Conservation (phyloP, 2,113 vertebrate genomes). For the Cyanoramphus novaezelandiae region DNA sequence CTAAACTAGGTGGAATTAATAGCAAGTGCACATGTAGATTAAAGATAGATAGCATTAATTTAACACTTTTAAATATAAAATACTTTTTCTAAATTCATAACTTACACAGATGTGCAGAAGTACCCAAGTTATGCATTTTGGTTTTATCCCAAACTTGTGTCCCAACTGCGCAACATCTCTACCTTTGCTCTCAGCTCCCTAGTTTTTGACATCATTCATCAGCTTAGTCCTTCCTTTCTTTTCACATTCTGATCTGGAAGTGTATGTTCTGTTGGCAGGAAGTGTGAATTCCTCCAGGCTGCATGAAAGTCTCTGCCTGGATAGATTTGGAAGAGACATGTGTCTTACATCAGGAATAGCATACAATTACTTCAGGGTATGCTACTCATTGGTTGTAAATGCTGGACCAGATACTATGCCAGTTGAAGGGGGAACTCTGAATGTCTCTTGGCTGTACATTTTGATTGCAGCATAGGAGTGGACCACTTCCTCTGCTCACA, state of each 20-base stretch:
- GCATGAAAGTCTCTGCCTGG: not conserved
- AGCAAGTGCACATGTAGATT: not conserved
- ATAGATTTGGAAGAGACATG: not conserved
- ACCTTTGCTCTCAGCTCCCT: not conserved
- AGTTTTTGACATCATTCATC: not conserved
- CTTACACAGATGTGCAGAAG: not conserved
- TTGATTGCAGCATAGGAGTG: not conserved
- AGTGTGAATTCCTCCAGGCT: not conserved
- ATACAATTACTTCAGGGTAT: not conserved
- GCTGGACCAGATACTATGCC: not conserved
- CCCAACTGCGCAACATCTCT: not conserved
- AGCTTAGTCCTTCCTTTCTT: not conserved
- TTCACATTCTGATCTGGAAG: slow-evolving; percentile 12
- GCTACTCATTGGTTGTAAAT: not conserved
- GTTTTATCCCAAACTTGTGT: not conserved
- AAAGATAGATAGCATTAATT: not conserved
- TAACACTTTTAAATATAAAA: not conserved
- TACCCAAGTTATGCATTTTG: not conserved
- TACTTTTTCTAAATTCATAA: not conserved
- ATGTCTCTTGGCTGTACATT: not conserved
- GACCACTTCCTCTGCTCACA: not conserved
- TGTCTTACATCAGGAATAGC: not conserved
- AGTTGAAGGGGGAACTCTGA: not conserved
- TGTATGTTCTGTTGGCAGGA: not conserved
- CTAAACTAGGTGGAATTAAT: not conserved